Conservation (phyloP, 2,888 invertebrate genomes). For the Idaea straminata region DNA sequence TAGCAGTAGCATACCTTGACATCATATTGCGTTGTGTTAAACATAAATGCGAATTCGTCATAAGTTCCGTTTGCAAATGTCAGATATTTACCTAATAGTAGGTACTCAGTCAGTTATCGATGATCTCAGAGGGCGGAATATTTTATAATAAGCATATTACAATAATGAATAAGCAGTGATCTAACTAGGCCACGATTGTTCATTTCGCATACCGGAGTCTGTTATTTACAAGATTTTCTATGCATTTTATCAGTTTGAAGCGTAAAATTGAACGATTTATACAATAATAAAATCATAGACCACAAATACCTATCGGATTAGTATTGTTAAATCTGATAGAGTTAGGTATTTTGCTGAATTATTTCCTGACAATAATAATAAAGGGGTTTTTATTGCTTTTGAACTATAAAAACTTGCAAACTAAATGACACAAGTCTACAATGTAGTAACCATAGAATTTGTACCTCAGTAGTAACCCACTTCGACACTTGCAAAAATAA, state of each 20-base stretch:
- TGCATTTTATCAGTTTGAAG: conserved; percentile 33
- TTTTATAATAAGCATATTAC: conserved; percentile 33
- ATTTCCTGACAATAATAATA: no score
- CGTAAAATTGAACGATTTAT: conserved; percentile 34
- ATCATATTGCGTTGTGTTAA: no score
- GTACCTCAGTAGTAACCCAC: no score
- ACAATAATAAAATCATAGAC: conserved; percentile 32
- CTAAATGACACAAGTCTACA: no score
- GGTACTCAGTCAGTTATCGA: conserved; percentile 34
- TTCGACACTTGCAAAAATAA: no score
- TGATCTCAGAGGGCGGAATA: conserved; percentile 44
- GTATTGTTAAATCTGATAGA: background rate
- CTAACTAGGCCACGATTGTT: conserved; percentile 33
- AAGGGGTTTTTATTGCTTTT: no score
- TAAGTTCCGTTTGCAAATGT: background rate
- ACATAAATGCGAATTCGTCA: no score
- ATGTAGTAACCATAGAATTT: no score
- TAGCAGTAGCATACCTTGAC: no score
- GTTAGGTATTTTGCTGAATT: no score
- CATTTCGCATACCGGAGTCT: conserved; percentile 23
- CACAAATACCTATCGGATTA: conserved; percentile 6
- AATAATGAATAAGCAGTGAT: conserved; percentile 27
- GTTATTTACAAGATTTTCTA: conserved; percentile 27
- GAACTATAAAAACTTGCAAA: no score
- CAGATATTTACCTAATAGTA: background rate